Evolutionary conservation across 2,888 invertebrate genomes (phyloP).

Genomic region (Phlogophora meticulosa): DNA sequence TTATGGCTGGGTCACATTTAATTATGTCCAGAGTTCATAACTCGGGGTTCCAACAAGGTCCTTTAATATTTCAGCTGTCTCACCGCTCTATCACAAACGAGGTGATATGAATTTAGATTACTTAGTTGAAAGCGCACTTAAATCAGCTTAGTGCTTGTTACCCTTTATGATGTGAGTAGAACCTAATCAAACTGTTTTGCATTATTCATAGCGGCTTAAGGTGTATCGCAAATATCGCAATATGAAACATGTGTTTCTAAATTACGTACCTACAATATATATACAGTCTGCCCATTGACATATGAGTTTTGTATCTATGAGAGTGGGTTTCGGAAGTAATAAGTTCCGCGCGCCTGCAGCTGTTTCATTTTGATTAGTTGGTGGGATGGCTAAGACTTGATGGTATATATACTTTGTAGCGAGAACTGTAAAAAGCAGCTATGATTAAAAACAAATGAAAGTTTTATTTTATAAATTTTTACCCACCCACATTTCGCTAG

Average conservation of each 20-base stretch:
- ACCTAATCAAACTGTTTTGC: constrained; percentile 32
- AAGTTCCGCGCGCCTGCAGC: constrained; percentile 2
- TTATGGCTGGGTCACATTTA: too few relatives aligned
- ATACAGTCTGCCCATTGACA: not conserved
- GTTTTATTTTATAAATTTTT: constrained; percentile 15
- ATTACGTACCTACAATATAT: not conserved
- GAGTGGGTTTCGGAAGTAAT: constrained; percentile 18
- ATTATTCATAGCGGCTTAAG: constrained; percentile 38
- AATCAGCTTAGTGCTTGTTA: constrained; percentile 42
- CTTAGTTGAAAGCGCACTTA: constrained; percentile 43
- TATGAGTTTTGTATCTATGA: not conserved
- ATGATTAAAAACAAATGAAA: constrained; percentile 14
- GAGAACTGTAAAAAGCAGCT: not conserved
- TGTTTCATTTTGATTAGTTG: constrained; percentile 32
- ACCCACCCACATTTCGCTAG: too few relatives aligned
- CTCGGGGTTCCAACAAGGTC: constrained; percentile 6
- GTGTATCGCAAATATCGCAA: not conserved
- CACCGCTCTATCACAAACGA: constrained; percentile 33
- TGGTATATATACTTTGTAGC: too few relatives aligned
- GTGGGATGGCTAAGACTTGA: not conserved
- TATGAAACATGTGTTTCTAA: constrained; percentile 9
- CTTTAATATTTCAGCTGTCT: constrained; percentile 57
- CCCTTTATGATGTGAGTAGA: constrained; percentile 25
- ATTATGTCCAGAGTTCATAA: constrained; percentile 24
- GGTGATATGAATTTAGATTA: constrained; percentile 56